Percentiles rank a stretch among this genome's conserved stretches.
These are phyloP conservation scores for Azemiops feae DNA, from an alignment of 2,113 vertebrate species.

Conservation along the genomic window DNA sequence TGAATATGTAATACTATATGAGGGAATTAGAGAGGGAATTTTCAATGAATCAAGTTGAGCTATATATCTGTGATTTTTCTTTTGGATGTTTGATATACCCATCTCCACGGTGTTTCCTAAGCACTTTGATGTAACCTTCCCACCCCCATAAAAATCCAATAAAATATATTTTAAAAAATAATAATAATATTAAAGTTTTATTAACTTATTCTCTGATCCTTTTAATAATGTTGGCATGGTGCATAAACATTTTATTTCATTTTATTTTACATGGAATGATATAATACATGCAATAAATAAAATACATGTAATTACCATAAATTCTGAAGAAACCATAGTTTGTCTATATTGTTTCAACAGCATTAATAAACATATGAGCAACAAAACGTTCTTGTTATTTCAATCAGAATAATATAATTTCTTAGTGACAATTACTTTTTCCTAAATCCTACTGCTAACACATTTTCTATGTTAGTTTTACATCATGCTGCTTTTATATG, in stretches of 20 bases:
- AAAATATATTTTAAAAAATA: too few relatives aligned
- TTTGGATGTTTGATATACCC: too few relatives aligned
- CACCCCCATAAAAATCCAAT: too few relatives aligned
- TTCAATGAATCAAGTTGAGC: too few relatives aligned
- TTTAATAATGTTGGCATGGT: neutral
- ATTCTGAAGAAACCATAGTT: neutral
- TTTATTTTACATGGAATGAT: neutral
- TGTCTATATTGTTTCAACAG: neutral
- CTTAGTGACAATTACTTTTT: neutral
- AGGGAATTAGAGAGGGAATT: too few relatives aligned
- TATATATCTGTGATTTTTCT: too few relatives aligned
- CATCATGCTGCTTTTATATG: neutral
- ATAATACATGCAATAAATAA: neutral
- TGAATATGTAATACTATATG: too few relatives aligned
- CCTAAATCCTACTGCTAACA: neutral
- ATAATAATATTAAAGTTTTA: neutral
- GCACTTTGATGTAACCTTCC: too few relatives aligned
- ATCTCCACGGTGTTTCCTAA: too few relatives aligned
- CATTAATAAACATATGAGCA: neutral
- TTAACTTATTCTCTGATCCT: neutral
- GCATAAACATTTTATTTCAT: neutral
- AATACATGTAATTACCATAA: neutral
- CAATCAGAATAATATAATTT: neutral
- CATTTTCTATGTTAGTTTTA: neutral
- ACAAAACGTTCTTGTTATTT: neutral